Base-by-base conservation (phyloP, 2,888 invertebrate species). In the Tipula lateralis region DNA sequence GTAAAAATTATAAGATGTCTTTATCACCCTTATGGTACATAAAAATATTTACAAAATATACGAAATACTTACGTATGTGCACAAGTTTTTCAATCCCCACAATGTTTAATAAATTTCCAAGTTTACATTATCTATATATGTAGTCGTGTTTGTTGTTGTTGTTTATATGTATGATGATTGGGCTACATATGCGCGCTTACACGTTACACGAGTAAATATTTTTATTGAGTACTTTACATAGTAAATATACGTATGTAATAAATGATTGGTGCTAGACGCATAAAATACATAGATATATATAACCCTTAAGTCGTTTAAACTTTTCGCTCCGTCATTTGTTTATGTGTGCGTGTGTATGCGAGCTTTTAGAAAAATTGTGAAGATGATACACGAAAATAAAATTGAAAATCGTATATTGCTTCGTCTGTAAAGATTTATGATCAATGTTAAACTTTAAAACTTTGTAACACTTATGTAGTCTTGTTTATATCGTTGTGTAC, bases 401-500 rank as follows among this genome's bases (percentile, higher is more conserved):
- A 44, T 0, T 1, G 39, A 39, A 39, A 44, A 44, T 44, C 66
- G 66, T 66, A 24, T 66, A 66, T 66, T 66, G 66, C 66, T 66
- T 66, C 24, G n/a, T n/a, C 24, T 24, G 66, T 66, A 24, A 24
- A 66, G 66, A 66, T 66, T 66, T 66, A 66, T 66, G 66, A 66
- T 66, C 66, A 66, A 24, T 24, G 66, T 66, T 12, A 66, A 66
- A 9, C 24, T 24, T 66, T 66, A 24, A 66, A 66, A 66, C 66
- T 66, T 66, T 66, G 24, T 66, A 66, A 66, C 24, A 66, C 66
- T 66, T 66, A 24, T 44, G n/a, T 44, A 16, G 66, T 24, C 24
- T 66, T 66, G 24, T 66, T 66, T 66, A 66, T 66, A 24, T 66
- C 66, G 66, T 66, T 66, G 66, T 66, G n/a, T n/a, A 66, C 66